These are phyloP conservation scores for Zoanthus gigantus DNA, from an alignment of 92 coral and sea anemone genomes.

Conservation along the genomic window DNA sequence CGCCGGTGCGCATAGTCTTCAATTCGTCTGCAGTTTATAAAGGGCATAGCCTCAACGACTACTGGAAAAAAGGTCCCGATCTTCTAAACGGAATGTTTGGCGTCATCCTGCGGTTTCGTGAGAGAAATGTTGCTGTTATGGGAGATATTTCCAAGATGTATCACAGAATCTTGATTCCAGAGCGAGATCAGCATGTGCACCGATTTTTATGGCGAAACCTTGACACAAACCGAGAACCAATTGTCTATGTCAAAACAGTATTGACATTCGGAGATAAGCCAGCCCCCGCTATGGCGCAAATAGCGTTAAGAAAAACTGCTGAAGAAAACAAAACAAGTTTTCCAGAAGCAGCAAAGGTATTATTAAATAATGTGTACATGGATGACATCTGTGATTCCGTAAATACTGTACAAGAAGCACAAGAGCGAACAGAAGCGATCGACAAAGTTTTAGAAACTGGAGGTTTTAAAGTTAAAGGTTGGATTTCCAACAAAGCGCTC, in stretches of 20 bases:
- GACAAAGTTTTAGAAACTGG: conserved; percentile 57
- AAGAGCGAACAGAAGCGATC: conserved; percentile 30
- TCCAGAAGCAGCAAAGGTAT: conserved; percentile 63
- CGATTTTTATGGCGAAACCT: conserved; percentile 71
- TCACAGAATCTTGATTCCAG: conserved; percentile 63
- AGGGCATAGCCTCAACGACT: conserved; percentile 58
- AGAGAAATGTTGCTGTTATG: conserved; percentile 45
- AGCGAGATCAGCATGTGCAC: conserved; percentile 68
- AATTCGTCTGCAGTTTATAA: conserved; percentile 63
- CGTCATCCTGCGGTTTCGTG: conserved; percentile 63
- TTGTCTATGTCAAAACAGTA: conserved; percentile 21
- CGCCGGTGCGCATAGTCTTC: conserved; percentile 67
- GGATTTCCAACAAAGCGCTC: conserved; percentile 37
- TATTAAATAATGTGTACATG: conserved; percentile 17
- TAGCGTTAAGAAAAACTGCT: conserved; percentile 70
- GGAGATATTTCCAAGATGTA: conserved; percentile 72
- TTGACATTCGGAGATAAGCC: conserved; percentile 78
- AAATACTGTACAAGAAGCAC: conserved; percentile 17
- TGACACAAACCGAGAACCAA: conserved; percentile 47
- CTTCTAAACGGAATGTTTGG: conserved; percentile 62
- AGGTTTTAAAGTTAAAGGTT: conserved; percentile 48
- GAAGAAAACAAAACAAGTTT: conserved; percentile 38
- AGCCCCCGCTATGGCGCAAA: conserved; percentile 76
- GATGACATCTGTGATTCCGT: conserved; percentile 47
- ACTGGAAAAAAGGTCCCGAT: conserved; percentile 63